phyloP scores from a whole-genome alignment of 1,140 invertebrate genomes.

The Sycophaga agraensis region DNA sequence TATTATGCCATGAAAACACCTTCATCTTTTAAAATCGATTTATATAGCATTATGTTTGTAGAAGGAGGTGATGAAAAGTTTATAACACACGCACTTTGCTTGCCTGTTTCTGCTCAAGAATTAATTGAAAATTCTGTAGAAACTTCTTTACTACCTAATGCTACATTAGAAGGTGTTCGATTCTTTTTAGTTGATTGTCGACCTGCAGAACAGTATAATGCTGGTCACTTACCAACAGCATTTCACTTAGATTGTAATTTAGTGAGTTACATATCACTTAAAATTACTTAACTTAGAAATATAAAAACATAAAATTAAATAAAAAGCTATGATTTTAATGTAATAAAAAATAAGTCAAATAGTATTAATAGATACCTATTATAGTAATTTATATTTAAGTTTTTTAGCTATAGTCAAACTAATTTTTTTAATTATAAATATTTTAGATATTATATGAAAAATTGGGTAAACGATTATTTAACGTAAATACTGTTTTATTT shows the following conservation, averaged over 20 bases:
- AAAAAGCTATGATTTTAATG: too few relatives aligned
- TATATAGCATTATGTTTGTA: slow-evolving; percentile 64
- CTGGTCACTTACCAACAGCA: slow-evolving; percentile 92
- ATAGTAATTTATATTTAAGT: too few relatives aligned
- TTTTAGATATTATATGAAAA: too few relatives aligned
- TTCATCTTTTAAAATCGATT: slow-evolving; percentile 82
- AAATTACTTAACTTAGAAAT: too few relatives aligned
- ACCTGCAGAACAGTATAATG: slow-evolving; percentile 95
- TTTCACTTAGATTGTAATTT: slow-evolving; percentile 97
- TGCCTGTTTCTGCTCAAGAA: slow-evolving; percentile 89
- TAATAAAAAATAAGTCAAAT: too few relatives aligned
- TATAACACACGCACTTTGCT: slow-evolving; percentile 87
- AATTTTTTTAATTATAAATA: too few relatives aligned
- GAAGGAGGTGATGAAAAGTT: slow-evolving; percentile 56
- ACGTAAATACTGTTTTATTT: too few relatives aligned
- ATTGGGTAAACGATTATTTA: too few relatives aligned
- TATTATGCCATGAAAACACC: slow-evolving; percentile 93
- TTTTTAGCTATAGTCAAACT: too few relatives aligned
- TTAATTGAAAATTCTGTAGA: slow-evolving; percentile 77
- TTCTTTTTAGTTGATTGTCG: slow-evolving; percentile 98
- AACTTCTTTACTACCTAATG: slow-evolving; percentile 60
- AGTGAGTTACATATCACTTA: slow-evolving; percentile 52
- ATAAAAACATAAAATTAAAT: too few relatives aligned
- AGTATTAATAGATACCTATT: too few relatives aligned
- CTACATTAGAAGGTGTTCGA: slow-evolving; percentile 63